A percentile compares a stretch with the other conserved stretches of the same genome.
Evolutionary conservation across 2,113 vertebrate genomes (phyloP).

Genomic region (Larimichthys polyactis): DNA sequence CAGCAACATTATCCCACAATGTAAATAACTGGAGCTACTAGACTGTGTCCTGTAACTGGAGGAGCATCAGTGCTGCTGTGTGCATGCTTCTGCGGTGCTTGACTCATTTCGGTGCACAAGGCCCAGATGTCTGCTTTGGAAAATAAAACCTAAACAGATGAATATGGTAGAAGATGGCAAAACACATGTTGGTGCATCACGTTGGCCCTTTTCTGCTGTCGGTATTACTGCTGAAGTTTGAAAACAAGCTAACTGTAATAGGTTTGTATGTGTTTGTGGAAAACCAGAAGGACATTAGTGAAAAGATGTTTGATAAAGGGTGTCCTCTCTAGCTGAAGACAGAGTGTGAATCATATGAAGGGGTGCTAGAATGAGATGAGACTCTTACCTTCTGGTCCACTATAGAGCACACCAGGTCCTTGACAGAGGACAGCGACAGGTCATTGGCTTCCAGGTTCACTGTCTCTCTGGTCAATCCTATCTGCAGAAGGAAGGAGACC

Average conservation of each 20-base stretch:
- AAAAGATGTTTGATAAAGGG: neutral
- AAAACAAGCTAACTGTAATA: constrained; percentile 20
- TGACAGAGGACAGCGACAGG: constrained; percentile 93
- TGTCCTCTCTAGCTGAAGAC: neutral
- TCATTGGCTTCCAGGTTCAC: constrained; percentile 95
- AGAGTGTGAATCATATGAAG: neutral
- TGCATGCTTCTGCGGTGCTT: constrained; percentile 59
- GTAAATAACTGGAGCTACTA: constrained; percentile 57
- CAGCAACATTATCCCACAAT: constrained; percentile 51
- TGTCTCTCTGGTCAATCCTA: constrained; percentile 96
- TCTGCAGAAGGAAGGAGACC: constrained; percentile 95
- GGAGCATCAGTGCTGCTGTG: constrained; percentile 38
- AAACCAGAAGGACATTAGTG: constrained; percentile 5
- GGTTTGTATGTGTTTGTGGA: neutral
- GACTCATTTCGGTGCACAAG: constrained; percentile 61
- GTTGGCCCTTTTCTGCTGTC: constrained; percentile 1
- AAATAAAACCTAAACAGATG: constrained; percentile 65
- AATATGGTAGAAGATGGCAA: constrained; percentile 57
- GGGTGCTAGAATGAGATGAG: neutral
- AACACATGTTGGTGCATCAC: constrained; percentile 43
- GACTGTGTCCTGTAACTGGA: constrained; percentile 41
- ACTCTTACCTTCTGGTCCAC: constrained; percentile 96
- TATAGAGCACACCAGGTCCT: constrained; percentile 97
- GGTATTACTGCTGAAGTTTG: constrained; percentile 14
- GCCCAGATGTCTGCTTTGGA: constrained; percentile 72